Conservation (phyloP, 2,888 invertebrate species). For the Synanthedon tipuliformis region DNA sequence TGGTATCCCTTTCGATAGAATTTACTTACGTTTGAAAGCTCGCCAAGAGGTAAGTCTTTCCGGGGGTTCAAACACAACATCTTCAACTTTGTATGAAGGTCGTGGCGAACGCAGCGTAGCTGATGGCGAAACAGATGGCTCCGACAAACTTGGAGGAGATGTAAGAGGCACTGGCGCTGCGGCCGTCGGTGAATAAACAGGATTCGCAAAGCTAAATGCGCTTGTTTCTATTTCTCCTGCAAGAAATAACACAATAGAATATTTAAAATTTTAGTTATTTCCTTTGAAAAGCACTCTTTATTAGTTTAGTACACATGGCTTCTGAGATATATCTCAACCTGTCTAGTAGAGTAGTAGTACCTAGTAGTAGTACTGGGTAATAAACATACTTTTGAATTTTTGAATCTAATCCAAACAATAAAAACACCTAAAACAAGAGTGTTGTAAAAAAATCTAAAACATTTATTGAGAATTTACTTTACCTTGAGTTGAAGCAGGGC, state of each 20-base stretch:
- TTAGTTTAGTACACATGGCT: too few relatives aligned
- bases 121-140: constrained; percentile 27
- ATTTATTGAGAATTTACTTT: too few relatives aligned
- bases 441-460: too few relatives aligned
- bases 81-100: constrained; percentile 80
- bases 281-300: neutral
- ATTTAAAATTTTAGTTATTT: neutral
- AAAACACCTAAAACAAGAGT: too few relatives aligned
- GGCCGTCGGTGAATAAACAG: constrained; percentile 81
- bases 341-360: too few relatives aligned
- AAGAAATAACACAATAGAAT: constrained; percentile 5
- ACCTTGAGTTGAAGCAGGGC: constrained; percentile 55
- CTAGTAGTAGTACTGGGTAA: too few relatives aligned
- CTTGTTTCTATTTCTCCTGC: constrained; percentile 62
- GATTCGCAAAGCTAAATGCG: constrained; percentile 84
- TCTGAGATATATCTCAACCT: too few relatives aligned
- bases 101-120: constrained; percentile 46
- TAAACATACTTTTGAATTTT: too few relatives aligned
- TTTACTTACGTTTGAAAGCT: constrained; percentile 46
- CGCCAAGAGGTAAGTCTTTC: constrained; percentile 57
- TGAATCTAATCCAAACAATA: too few relatives aligned
- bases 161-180: constrained; percentile 25
- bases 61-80: constrained; percentile 76
- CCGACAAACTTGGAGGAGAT: constrained; percentile 20
- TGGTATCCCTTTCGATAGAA: too few relatives aligned